These are phyloP conservation scores for Python bivittatus DNA, from an alignment of 2,113 vertebrate species.

Conservation along the genomic window DNA sequence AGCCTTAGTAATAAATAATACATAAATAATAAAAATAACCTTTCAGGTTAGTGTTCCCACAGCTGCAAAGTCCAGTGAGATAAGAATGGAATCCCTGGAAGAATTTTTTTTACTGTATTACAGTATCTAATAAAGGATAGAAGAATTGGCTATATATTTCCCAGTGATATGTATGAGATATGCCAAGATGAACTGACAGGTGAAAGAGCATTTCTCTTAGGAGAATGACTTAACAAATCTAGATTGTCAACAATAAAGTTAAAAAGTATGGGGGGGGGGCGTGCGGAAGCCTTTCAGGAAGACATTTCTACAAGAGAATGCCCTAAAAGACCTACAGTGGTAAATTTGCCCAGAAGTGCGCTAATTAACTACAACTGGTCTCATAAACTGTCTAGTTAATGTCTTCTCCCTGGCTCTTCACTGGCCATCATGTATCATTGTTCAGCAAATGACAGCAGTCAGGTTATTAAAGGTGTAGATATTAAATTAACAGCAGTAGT, in stretches of 20 bases:
- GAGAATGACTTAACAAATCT: slow-evolving; percentile 52
- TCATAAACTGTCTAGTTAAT: slow-evolving; percentile 69
- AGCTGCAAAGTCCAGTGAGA: neutral
- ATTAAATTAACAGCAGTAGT: slow-evolving; percentile 87
- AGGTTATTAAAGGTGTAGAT: slow-evolving; percentile 88
- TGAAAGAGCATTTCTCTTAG: slow-evolving; percentile 29
- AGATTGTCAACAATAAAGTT: slow-evolving; percentile 53
- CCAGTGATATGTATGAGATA: neutral
- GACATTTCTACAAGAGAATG: slow-evolving; percentile 56
- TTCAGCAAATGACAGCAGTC: slow-evolving; percentile 80
- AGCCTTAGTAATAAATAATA: neutral
- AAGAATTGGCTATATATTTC: neutral
- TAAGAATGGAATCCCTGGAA: neutral
- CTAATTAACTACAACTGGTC: slow-evolving; percentile 75
- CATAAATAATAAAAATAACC: neutral
- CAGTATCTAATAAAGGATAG: neutral
- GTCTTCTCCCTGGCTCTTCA: slow-evolving; percentile 68
- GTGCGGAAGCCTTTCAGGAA: slow-evolving; percentile 48
- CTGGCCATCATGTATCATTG: slow-evolving; percentile 82
- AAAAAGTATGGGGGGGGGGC: neutral
- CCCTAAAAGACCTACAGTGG: slow-evolving; percentile 51
- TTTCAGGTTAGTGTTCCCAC: neutral
- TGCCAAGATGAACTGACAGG: slow-evolving; percentile 29
- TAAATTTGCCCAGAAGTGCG: slow-evolving; percentile 62
- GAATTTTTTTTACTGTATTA: neutral